Conservation (phyloP, 2,113 vertebrate species). For the Meleagris gallopavo region DNA sequence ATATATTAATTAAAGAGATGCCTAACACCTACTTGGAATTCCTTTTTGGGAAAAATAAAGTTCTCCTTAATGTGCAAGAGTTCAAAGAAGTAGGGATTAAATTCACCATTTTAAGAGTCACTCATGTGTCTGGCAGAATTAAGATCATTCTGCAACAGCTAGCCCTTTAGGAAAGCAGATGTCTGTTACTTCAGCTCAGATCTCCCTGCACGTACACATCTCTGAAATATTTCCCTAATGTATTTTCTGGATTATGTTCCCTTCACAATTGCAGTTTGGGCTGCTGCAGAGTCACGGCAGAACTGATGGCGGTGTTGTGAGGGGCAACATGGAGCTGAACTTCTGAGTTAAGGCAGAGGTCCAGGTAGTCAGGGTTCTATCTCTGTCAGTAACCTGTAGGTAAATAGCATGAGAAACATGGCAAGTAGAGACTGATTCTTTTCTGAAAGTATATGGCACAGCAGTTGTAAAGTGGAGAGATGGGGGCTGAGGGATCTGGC, state of each 20-base stretch:
- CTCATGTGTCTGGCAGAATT: not conserved
- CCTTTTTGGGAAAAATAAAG: not conserved
- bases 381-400: not conserved
- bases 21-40: not conserved
- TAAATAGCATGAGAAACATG: not conserved
- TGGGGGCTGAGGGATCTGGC: not conserved
- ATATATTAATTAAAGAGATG: constrained; percentile 49
- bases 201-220: not conserved
- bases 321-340: not conserved
- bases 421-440: fast-evolving
- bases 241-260: not conserved
- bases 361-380: not conserved
- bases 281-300: not conserved
- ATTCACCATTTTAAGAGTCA: constrained; percentile 5
- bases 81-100: constrained; percentile 5
- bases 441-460: not conserved
- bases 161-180: not conserved
- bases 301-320: not conserved
- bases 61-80: not conserved
- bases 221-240: not conserved
- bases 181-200: not conserved
- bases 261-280: not conserved
- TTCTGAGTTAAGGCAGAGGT: not conserved
- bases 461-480: not conserved
- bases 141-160: not conserved